Evolutionary conservation across 2,113 vertebrate genomes (phyloP), one percentile per base, ranked within the genome.

Genomic region (Dermatemys mawii): DNA sequence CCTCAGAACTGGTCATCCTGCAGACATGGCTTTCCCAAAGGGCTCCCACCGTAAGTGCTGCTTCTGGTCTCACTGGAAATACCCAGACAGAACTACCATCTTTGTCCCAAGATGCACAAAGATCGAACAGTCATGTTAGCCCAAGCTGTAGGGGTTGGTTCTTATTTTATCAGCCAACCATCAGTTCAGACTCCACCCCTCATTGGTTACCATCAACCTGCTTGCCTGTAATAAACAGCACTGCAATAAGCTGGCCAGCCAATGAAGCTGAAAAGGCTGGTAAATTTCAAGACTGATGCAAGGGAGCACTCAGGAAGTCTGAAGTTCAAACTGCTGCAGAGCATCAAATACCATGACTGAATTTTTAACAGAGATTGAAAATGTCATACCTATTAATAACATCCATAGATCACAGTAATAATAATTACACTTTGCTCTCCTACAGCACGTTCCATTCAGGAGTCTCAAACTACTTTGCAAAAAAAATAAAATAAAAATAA

Each of bases 381-480:
- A 11, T 11, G 70, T 57, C 46, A 26, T 63, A 46, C 6, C 48
- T 1, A 1, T 80, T 94, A 92, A 78, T 50, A 16, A 84, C 86
- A 76, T 76, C 78, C 89, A 79, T 2, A 89, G 44, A 93, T 63
- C 7, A 84, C 60, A 79, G n/a, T 73, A 87, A 88, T 35, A 94
- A 83, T 79, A 93, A 83, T 26, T 46, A 8, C 93, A 4, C 53
- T 96, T 92, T 83, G 38, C 78, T 93, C 88, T 96, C 85, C 83
- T 91, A 50, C 13, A 93, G 90, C 26, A 86, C 32, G 32, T 95
- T 90, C 55, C 49, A 90, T 87, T 46, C 51, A 54, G 49, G 46
- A 21, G 85, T 94, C 87, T 90, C 93, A 91, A 92, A 90, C 32
- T 19, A 86, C 78, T 91, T 86, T 41, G 76, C 53, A 51, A 91